Evolutionary conservation across 2,888 invertebrate genomes (phyloP).

Genomic region (Spodoptera littoralis): DNA sequence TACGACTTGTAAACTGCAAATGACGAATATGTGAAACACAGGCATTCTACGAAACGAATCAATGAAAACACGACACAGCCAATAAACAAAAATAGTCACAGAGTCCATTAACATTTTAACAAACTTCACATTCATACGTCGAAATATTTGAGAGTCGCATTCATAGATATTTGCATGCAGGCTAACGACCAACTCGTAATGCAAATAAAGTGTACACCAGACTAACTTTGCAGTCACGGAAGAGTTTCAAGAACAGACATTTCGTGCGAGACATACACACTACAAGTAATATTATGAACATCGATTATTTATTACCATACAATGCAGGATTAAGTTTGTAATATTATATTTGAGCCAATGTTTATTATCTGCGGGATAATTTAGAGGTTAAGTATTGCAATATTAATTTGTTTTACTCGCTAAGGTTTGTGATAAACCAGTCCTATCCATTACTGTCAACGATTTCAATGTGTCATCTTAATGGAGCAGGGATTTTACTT

Average conservation of each 20-base stretch:
- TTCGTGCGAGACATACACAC: slow-evolving; percentile 32
- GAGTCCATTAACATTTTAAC: background rate
- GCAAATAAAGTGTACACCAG: slow-evolving; percentile 33
- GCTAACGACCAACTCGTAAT: slow-evolving; percentile 46
- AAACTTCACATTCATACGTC: slow-evolving; percentile 14
- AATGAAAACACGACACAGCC: background rate
- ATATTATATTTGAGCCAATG: no score
- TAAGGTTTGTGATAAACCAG: no score
- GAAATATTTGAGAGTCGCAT: slow-evolving; percentile 23
- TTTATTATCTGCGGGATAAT: no score
- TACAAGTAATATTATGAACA: slow-evolving; percentile 20
- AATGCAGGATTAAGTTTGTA: no score
- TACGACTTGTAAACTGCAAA: no score
- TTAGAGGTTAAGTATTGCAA: no score
- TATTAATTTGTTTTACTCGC: no score
- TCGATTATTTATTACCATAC: background rate
- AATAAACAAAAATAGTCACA: slow-evolving; percentile 10
- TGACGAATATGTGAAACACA: no score
- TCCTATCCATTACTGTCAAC: no score
- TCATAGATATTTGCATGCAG: slow-evolving; percentile 44
- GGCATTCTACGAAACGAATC: no score
- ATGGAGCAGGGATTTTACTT: no score
- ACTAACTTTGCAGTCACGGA: slow-evolving; percentile 38
- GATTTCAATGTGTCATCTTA: no score
- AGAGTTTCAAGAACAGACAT: slow-evolving; percentile 44